Percentiles rank a stretch among this genome's conserved stretches.
These are phyloP conservation scores for Hepsetus odoe DNA, from an alignment of 2,113 vertebrate genomes.

Conservation along the genomic window DNA sequence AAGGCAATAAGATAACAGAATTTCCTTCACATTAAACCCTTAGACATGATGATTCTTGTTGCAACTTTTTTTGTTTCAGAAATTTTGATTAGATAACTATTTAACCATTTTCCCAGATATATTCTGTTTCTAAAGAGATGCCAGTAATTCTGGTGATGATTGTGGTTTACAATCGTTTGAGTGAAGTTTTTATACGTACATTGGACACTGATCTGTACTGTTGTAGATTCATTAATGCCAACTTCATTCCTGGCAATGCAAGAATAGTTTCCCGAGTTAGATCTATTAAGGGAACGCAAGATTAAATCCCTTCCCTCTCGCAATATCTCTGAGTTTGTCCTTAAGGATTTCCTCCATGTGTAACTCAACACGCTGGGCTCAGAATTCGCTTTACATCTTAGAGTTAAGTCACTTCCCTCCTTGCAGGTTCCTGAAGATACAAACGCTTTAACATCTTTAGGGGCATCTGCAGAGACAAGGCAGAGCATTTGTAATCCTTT, in stretches of 20 bases:
- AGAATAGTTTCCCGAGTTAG: constrained; percentile 59
- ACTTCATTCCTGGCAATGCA: constrained; percentile 56
- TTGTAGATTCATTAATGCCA: constrained; percentile 44
- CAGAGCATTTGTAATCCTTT: not conserved
- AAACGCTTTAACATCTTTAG: constrained; percentile 44
- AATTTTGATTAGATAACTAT: too few species aligned
- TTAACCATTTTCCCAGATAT: too few species aligned
- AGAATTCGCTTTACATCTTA: constrained; percentile 54
- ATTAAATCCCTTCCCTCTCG: not conserved
- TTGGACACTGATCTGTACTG: constrained; percentile 53
- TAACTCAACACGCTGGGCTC: constrained; percentile 29
- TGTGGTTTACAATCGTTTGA: too few species aligned
- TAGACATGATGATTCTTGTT: too few species aligned
- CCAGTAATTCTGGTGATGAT: too few species aligned
- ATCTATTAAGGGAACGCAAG: constrained; percentile 21
- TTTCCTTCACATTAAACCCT: too few species aligned
- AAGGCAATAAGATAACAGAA: too few species aligned
- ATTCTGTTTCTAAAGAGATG: too few species aligned
- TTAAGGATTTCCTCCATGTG: constrained; percentile 56
- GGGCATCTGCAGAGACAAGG: constrained; percentile 57
- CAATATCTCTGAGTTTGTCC: not conserved
- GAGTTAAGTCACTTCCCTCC: constrained; percentile 47
- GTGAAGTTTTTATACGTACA: constrained; percentile 66
- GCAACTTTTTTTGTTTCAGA: too few species aligned
- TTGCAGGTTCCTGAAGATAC: not conserved